Evolutionary conservation across 1,140 invertebrate genomes (phyloP).

Genomic region (Macrobrachium nipponense): DNA sequence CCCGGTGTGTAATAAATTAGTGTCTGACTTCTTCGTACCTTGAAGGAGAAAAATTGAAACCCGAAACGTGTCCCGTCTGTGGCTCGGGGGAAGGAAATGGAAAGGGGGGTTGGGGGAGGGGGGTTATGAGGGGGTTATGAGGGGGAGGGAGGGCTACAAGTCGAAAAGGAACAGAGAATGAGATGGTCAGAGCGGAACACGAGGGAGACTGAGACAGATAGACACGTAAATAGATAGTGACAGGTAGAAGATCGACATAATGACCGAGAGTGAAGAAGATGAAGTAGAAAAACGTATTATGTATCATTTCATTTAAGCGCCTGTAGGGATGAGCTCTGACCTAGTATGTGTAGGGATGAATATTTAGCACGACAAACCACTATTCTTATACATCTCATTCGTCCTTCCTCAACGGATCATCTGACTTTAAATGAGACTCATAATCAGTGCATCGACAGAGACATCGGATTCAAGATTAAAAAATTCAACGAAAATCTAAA

Average conservation of each 20-base stretch:
- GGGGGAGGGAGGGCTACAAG: not conserved
- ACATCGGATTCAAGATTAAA: too few species aligned
- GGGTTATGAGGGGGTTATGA: not conserved
- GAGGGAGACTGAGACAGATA: not conserved
- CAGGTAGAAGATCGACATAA: not conserved
- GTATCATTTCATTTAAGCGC: too few species aligned
- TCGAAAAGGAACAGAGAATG: not conserved
- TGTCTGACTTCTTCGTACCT: conserved; percentile 13
- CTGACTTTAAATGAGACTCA: too few species aligned
- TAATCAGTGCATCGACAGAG: too few species aligned
- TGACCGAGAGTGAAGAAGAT: not conserved
- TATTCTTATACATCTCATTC: too few species aligned
- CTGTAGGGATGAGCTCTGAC: too few species aligned
- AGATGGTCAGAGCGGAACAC: not conserved
- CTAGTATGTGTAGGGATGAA: too few species aligned
- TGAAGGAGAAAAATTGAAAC: not conserved
- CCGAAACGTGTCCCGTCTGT: not conserved
- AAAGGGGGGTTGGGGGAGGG: not conserved
- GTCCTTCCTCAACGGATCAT: too few species aligned
- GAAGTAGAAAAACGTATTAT: not conserved
- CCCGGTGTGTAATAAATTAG: conserved; percentile 16
- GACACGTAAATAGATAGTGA: not conserved
- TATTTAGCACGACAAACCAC: too few species aligned
- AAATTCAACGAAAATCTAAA: too few species aligned
- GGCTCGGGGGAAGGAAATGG: not conserved